Evolutionary conservation across 2,797 vertebrate genomes (phyloP).

Genomic region (Diceros bicornis): DNA sequence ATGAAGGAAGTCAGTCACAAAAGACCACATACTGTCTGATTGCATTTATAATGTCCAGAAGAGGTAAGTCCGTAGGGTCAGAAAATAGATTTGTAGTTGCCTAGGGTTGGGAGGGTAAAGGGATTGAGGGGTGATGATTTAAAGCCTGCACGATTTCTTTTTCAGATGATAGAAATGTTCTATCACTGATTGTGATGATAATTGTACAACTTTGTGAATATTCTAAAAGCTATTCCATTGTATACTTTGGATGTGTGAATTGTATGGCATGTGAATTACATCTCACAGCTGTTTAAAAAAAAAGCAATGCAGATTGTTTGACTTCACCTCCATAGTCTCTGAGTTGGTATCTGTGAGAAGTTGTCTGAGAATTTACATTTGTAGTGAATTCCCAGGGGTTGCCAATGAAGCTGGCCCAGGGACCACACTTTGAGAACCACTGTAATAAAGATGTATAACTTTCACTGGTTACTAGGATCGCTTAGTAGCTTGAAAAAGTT

Average conservation of each 20-base stretch:
- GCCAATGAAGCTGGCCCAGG: neutral
- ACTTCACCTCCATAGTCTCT: neutral
- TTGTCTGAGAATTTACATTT: neutral
- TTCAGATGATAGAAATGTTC: neutral
- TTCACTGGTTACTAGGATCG: neutral
- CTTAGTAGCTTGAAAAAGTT: neutral
- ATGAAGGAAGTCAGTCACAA: neutral
- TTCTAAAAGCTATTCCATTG: neutral
- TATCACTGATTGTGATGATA: neutral
- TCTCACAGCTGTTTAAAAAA: neutral
- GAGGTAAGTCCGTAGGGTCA: neutral
- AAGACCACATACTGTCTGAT: neutral
- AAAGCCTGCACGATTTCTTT: neutral
- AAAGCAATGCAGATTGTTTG: neutral
- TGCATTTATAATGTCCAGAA: neutral
- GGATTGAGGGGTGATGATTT: neutral
- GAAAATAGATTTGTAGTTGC: neutral
- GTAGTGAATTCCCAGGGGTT: neutral
- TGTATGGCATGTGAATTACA: neutral
- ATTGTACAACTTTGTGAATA: neutral
- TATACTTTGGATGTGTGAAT: neutral
- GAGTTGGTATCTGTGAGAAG: neutral
- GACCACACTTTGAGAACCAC: neutral
- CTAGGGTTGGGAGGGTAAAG: neutral
- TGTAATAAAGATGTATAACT: neutral